Conservation (phyloP, 2,888 invertebrate species). For the Temnothorax ravouxi region DNA sequence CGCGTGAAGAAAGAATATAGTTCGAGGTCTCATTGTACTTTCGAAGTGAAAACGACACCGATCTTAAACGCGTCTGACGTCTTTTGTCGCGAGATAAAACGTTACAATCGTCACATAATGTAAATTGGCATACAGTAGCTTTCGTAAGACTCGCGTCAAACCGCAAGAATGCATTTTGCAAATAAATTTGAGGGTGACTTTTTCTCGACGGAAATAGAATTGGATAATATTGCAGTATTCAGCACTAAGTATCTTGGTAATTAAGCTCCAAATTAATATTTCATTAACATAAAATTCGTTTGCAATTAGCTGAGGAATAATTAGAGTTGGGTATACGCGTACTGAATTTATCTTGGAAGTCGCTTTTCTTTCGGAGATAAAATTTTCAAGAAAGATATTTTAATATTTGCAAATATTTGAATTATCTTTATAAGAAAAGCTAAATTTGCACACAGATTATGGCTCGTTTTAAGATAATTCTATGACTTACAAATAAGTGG, state of each 20-base stretch:
- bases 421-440: background rate
- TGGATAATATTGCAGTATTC: background rate
- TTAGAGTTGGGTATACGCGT: background rate
- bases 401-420: background rate
- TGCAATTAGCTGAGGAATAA: background rate
- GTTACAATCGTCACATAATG: slow-evolving; percentile 8
- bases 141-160: slow-evolving; percentile 22
- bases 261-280: slow-evolving; percentile 14
- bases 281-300: slow-evolving; percentile 5
- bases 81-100: slow-evolving; percentile 38
- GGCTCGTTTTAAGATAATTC: background rate
- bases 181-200: background rate
- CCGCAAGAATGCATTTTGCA: slow-evolving; percentile 4
- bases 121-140: background rate
- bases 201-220: background rate
- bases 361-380: background rate
- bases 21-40: slow-evolving; percentile 23
- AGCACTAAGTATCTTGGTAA: background rate
- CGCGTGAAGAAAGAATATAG: slow-evolving; percentile 22
- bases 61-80: background rate
- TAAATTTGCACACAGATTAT: background rate
- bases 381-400: background rate
- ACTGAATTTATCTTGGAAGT: background rate
- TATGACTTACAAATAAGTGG: background rate
- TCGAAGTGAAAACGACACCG: slow-evolving; percentile 40